These are phyloP conservation scores for Punctoribates punctum DNA, from an alignment of 2,888 invertebrate species.

Conservation along the genomic window DNA sequence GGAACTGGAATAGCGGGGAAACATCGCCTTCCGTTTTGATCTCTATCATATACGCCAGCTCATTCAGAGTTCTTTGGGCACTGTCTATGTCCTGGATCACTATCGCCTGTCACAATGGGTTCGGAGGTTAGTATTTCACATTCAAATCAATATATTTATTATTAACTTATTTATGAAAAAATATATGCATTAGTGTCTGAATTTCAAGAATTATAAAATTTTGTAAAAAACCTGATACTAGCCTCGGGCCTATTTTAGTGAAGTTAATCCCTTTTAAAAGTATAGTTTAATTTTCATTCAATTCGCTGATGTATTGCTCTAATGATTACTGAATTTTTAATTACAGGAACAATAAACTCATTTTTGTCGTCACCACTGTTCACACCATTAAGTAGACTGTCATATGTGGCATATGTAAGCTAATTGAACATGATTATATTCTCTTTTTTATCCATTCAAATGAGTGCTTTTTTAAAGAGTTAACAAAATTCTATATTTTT, in stretches of 20 bases:
- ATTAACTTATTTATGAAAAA: neutral
- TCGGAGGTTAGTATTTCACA: constrained; percentile 11
- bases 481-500: too few species aligned
- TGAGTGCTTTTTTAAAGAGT: too few species aligned
- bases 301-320: neutral
- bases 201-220: neutral
- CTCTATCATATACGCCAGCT: constrained; percentile 17
- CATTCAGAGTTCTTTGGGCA: constrained; percentile 32
- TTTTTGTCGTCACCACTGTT: neutral
- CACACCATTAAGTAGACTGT: constrained; percentile 29
- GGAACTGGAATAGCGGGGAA: constrained; percentile 31
- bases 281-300: too few species aligned
- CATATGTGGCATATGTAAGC: constrained; percentile 37
- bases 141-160: neutral
- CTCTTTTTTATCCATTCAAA: too few species aligned
- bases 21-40: neutral
- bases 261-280: too few species aligned
- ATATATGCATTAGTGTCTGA: neutral
- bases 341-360: constrained; percentile 15
- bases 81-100: constrained; percentile 34
- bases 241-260: too few species aligned
- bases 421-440: neutral
- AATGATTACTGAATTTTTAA: neutral
- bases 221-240: neutral
- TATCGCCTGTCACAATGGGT: constrained; percentile 31